These are phyloP conservation scores for Mormyrus lacerda DNA, from an alignment of 2,113 vertebrate genomes.

Conservation along the genomic window DNA sequence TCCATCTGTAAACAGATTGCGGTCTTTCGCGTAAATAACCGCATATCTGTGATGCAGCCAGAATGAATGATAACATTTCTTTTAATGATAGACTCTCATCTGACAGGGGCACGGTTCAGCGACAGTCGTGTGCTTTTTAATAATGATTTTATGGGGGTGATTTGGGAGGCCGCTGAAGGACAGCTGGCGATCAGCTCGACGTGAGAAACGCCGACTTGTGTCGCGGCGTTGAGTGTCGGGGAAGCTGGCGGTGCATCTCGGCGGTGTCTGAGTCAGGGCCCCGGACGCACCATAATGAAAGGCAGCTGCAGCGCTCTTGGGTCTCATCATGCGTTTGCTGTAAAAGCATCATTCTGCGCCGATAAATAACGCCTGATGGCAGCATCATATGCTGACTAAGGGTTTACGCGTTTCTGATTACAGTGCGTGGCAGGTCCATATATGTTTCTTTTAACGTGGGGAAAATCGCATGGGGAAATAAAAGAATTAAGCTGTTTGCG, in stretches of 20 bases:
- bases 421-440: not conserved
- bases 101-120: slow-evolving; percentile 36
- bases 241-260: not conserved
- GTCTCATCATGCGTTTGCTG: not conserved
- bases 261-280: not conserved
- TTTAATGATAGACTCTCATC: slow-evolving; percentile 56
- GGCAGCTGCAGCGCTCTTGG: not conserved
- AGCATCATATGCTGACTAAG: not conserved
- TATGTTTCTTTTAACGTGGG: not conserved
- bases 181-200: not conserved
- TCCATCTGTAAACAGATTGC: slow-evolving; percentile 54
- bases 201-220: not conserved
- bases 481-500: not conserved
- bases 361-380: not conserved
- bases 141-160: slow-evolving; percentile 31
- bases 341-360: not conserved
- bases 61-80: slow-evolving; percentile 65
- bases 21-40: slow-evolving; percentile 69
- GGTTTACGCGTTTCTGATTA: not conserved
- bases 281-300: not conserved
- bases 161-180: slow-evolving; percentile 22
- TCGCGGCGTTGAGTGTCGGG: not conserved
- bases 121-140: slow-evolving; percentile 29
- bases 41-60: slow-evolving; percentile 57
- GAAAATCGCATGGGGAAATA: not conserved